phyloP scores from a whole-genome alignment of 1,140 invertebrate species.

The Zaprionus taronus region DNA sequence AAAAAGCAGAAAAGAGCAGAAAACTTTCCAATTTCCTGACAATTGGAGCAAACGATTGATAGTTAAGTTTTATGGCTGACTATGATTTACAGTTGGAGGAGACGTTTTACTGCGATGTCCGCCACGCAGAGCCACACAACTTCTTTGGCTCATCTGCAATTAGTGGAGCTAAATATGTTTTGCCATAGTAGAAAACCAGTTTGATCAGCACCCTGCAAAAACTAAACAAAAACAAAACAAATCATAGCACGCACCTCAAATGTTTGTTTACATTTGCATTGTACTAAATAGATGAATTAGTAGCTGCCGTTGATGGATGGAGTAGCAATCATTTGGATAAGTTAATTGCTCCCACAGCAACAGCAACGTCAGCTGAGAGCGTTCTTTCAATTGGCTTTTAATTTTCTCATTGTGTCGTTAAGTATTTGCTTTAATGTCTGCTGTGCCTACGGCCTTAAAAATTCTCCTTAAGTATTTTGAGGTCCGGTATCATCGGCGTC shows the following conservation, averaged over 20 bases:
- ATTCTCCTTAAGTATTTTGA: slow-evolving; percentile 39
- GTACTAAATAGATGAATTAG: slow-evolving; percentile 68
- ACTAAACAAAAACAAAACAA: slow-evolving; percentile 10
- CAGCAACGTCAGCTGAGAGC: background rate
- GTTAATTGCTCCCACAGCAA: slow-evolving; percentile 52
- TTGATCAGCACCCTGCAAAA: slow-evolving; percentile 36
- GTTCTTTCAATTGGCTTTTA: slow-evolving; percentile 73
- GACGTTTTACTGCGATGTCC: slow-evolving; percentile 51
- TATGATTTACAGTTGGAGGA: slow-evolving; percentile 48
- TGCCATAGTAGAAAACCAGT: slow-evolving; percentile 57
- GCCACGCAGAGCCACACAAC: slow-evolving; percentile 1
- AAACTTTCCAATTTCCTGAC: slow-evolving; percentile 63
- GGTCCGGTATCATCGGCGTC: slow-evolving; percentile 3
- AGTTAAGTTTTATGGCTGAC: slow-evolving; percentile 58
- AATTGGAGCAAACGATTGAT: slow-evolving; percentile 69
- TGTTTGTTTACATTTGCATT: slow-evolving; percentile 27
- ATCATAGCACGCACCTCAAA: slow-evolving; percentile 1
- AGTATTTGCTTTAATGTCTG: slow-evolving; percentile 28
- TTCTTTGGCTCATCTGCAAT: slow-evolving; percentile 10
- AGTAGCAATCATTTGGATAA: slow-evolving; percentile 63
- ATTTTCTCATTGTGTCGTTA: slow-evolving; percentile 52
- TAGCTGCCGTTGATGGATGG: slow-evolving; percentile 41
- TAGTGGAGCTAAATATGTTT: slow-evolving; percentile 49
- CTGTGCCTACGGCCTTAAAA: slow-evolving; percentile 38
- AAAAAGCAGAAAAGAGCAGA: slow-evolving; percentile 40